Evolutionary conservation across 2,888 invertebrate genomes (phyloP), one percentile per base, ranked within the genome.

Genomic region (Pasiphila rectangulata): DNA sequence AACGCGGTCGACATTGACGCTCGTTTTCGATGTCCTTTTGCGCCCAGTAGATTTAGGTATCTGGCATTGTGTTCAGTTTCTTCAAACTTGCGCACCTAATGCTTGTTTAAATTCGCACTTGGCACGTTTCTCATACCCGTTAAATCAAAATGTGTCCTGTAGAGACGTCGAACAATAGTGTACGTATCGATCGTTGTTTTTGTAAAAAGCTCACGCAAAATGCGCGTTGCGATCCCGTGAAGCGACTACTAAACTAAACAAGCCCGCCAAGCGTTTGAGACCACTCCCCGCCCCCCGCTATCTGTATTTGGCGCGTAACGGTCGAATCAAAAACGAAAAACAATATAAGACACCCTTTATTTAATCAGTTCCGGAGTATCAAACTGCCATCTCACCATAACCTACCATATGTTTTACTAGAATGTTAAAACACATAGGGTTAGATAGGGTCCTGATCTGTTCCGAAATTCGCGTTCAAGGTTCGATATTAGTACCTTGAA

Each of bases 101-200:
- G 46, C 46, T 56, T 57, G 42, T 55, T 60, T 51, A 56, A 62
- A 58, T 59, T 59, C 25, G 50, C 54, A 56, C 27, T 42, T 27
- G 27, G 35, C 42, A 42, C 42, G 27, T 42, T 25, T 69, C 20
- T 42, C 20, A 42, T 25, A 15, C 17, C 90, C n/a, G 70, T 85
- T 51, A 41, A 36, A 41, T 37, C 17, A 37, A 29, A 44, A 37
- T 44, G 37, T 37, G 30, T 32, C 30, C n/a, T 2, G 30, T 16
- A 44, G 17, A 45, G 37, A 19, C 29, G n/a, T n/a, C n/a, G 78
- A 30, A 46, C 30, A 30, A 37, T 27, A 35, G 46, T 37, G 24
- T 37, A 73, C 52, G 43, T 61, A 32, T 32, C 23, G 23, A 32
- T 32, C 25, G 25, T 1, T 25, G 5, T 25, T 25, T 12, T 25